Evolutionary conservation across 1,140 invertebrate species (phyloP).

Genomic region (Cyclina sinensis): DNA sequence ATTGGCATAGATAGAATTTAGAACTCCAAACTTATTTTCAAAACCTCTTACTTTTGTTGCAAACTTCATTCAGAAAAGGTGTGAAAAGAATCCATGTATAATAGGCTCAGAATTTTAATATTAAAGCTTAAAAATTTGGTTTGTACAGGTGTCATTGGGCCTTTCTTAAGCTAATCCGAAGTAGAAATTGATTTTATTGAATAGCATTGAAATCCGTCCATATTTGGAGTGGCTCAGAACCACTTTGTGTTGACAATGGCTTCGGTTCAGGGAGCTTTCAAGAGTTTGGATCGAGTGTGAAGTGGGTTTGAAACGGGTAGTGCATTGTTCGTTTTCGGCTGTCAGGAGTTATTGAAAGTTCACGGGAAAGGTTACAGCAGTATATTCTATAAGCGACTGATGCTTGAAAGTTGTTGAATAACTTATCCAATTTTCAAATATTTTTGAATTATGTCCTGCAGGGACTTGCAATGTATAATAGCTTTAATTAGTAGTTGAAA

Average conservation of each 20-base stretch:
- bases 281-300: conserved; percentile 57
- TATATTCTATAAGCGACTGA: background rate
- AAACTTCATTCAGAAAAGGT: conserved; percentile 46
- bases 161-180: conserved; percentile 61
- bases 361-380: conserved; percentile 7
- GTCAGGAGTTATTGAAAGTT: conserved; percentile 25
- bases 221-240: conserved; percentile 61
- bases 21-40: conserved; percentile 38
- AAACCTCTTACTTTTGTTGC: conserved; percentile 68
- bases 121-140: conserved; percentile 59
- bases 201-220: conserved; percentile 69
- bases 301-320: conserved; percentile 58
- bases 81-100: conserved; percentile 59
- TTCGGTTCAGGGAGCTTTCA: conserved; percentile 39
- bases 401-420: conserved; percentile 43
- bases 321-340: conserved; percentile 47
- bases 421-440: conserved; percentile 18
- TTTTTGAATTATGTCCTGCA: background rate
- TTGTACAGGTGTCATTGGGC: conserved; percentile 62
- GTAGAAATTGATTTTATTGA: conserved; percentile 71
- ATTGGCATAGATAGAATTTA: background rate
- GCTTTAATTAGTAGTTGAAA: background rate
- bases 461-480: background rate
- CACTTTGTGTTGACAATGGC: conserved; percentile 58
- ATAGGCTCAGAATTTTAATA: conserved; percentile 55